Conservation (phyloP, 2,113 vertebrate species). For the Oreamnos americanus region DNA sequence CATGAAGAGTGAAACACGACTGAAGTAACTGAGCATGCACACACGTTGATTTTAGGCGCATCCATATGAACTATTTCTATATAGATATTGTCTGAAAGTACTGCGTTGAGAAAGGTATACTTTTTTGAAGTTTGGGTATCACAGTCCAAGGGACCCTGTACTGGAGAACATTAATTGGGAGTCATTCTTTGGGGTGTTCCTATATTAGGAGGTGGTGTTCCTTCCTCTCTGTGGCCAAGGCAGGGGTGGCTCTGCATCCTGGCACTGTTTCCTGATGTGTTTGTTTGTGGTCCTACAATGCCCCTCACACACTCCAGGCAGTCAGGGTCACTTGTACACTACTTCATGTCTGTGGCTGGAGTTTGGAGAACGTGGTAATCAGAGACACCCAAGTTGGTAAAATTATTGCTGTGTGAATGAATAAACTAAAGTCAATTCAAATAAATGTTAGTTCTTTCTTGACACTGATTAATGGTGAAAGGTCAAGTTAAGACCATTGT, state of each 20-base stretch:
- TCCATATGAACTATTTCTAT: not conserved
- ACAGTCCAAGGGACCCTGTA: not conserved
- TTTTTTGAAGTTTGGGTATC: not conserved
- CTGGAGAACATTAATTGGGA: too few species aligned
- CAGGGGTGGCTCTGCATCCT: not conserved
- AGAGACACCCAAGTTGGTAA: not conserved
- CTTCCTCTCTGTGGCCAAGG: not conserved
- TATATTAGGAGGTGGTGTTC: not conserved
- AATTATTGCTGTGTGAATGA: not conserved
- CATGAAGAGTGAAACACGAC: accelerated
- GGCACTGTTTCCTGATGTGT: accelerated
- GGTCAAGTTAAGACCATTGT: not conserved
- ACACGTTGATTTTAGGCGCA: not conserved
- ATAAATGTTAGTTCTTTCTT: not conserved
- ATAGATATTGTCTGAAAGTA: not conserved
- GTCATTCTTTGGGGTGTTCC: not conserved
- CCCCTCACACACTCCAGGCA: not conserved
- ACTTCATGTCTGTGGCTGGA: not conserved
- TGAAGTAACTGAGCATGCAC: not conserved
- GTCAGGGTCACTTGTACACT: not conserved
- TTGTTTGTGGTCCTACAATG: not conserved
- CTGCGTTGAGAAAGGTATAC: not conserved
- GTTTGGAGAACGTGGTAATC: not conserved
- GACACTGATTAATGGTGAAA: not conserved
- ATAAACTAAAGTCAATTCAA: not conserved